Percentiles rank a stretch among this genome's conserved stretches.
These are phyloP conservation scores for Microcebus lehilahytsara DNA, from an alignment of 2,113 vertebrate species.

Conservation along the genomic window DNA sequence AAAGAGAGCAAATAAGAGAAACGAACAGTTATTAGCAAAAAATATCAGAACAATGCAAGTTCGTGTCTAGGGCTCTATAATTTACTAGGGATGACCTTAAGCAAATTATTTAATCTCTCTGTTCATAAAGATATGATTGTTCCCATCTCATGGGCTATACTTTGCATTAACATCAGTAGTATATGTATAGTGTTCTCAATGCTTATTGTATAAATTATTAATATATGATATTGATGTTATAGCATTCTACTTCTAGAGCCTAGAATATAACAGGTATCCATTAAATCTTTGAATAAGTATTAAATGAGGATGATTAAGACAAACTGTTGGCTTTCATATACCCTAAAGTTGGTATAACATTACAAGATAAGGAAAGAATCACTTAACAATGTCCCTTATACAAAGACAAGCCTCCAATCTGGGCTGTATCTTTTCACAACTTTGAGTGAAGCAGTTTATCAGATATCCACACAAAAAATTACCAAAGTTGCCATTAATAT, in stretches of 20 bases:
- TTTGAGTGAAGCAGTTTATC: background rate
- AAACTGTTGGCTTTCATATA: background rate
- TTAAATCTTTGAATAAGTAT: background rate
- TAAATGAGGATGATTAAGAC: background rate
- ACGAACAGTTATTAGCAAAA: background rate
- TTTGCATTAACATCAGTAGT: background rate
- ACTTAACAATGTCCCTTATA: background rate
- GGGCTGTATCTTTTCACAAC: background rate
- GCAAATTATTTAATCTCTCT: constrained; percentile 7
- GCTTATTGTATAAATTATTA: background rate
- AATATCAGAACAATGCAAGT: background rate
- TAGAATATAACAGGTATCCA: background rate
- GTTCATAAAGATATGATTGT: background rate
- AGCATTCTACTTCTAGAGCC: background rate
- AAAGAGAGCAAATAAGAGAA: background rate
- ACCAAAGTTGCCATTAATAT: background rate
- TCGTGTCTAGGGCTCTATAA: background rate
- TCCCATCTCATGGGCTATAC: background rate
- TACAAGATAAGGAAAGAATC: background rate
- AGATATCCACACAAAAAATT: background rate
- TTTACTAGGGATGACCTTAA: background rate
- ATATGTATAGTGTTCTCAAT: background rate
- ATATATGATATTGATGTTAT: background rate
- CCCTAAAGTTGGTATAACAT: background rate
- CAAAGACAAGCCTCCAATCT: background rate